A percentile compares a stretch with the other conserved stretches of the same genome.
phyloP scores from a whole-genome alignment of 2,888 invertebrate species.

The Shargacucullia verbasci region DNA sequence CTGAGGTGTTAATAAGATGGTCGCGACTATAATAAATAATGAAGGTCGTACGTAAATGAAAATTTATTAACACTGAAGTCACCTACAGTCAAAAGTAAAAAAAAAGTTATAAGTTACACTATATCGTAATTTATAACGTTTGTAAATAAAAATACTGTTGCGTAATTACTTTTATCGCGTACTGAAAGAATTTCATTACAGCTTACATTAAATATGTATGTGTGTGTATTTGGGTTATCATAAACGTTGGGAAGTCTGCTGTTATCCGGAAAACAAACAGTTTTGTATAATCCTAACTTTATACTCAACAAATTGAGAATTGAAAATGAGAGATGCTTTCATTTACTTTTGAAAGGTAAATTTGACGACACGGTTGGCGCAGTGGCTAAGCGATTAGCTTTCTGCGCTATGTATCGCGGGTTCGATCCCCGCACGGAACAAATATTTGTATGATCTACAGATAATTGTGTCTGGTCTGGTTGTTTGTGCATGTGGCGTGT shows the following conservation, averaged over 20 bases:
- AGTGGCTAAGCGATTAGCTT: no score
- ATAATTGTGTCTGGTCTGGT: no score
- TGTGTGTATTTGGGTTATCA: constrained; percentile 19
- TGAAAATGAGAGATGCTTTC: no score
- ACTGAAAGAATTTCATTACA: constrained; percentile 17
- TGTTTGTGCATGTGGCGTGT: no score
- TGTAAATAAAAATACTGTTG: constrained; percentile 6
- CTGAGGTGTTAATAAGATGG: constrained; percentile 48
- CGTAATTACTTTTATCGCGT: no score
- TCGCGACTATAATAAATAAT: constrained; percentile 41
- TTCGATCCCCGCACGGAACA: no score
- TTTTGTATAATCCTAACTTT: no score
- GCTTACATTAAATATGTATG: not conserved
- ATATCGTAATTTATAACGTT: constrained; percentile 14
- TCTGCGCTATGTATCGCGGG: no score
- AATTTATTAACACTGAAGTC: constrained; percentile 10
- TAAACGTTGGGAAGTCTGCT: not conserved
- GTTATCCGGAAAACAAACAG: not conserved
- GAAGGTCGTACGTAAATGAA: constrained; percentile 37
- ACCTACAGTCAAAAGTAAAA: not conserved
- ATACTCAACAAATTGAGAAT: no score
- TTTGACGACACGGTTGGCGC: no score
- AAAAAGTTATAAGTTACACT: constrained; percentile 1
- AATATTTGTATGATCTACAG: no score
- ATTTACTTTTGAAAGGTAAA: no score